Evolutionary conservation across 2,113 vertebrate genomes (phyloP).

Genomic region (Nestor notabilis): DNA sequence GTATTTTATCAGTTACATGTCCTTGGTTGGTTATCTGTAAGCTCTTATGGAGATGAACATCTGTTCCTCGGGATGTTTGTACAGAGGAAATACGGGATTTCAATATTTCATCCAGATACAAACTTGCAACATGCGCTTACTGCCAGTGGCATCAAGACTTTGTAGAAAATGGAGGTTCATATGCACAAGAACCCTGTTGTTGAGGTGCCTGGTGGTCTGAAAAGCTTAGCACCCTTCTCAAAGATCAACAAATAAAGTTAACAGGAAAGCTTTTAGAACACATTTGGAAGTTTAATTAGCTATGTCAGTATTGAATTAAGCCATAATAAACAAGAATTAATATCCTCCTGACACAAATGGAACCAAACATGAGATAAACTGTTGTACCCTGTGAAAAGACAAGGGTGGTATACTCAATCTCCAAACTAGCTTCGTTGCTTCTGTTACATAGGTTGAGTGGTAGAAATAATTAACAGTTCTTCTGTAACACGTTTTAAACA

Average conservation of each 20-base stretch:
- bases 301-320: background rate
- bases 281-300: background rate
- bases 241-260: background rate
- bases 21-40: slow-evolving; percentile 37
- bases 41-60: slow-evolving; percentile 25
- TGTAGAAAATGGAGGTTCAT: background rate
- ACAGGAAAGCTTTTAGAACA: background rate
- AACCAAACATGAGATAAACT: background rate
- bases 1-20: slow-evolving; percentile 11
- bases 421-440: background rate
- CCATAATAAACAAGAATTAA: background rate
- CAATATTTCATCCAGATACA: slow-evolving; percentile 31
- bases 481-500: background rate
- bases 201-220: background rate
- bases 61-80: slow-evolving; percentile 14
- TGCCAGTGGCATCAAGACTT: background rate
- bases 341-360: background rate
- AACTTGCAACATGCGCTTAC: background rate
- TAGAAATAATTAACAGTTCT: background rate
- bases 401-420: background rate
- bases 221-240: background rate
- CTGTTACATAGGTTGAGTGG: background rate
- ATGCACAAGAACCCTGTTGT: background rate
- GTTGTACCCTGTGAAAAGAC: background rate
- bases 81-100: background rate